phyloP scores from a whole-genome alignment of 2,797 vertebrate genomes.

The Chaunax sp. region DNA sequence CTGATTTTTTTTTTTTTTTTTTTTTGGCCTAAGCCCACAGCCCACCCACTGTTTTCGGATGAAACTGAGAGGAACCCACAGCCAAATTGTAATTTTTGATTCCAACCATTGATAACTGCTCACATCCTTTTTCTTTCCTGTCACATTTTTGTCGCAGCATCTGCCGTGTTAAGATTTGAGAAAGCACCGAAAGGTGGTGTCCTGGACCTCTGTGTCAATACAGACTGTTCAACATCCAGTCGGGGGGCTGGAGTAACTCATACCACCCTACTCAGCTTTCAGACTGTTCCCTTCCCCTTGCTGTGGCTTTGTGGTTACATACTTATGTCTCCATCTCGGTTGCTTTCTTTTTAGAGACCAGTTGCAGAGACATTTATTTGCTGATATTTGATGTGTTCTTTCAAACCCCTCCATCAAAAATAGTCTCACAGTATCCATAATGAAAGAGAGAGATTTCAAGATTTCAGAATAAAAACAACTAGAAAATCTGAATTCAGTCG shows the following conservation, averaged over 20 bases:
- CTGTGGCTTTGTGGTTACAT: conserved; percentile 78
- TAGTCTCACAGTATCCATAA: conserved; percentile 26
- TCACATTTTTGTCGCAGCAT: conserved; percentile 18
- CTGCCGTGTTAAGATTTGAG: conserved; percentile 27
- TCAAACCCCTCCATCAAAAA: conserved; percentile 50
- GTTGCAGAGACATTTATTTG: conserved; percentile 44
- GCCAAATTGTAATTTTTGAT: conserved; percentile 36
- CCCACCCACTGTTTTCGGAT: conserved; percentile 74
- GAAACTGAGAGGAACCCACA: conserved; percentile 30
- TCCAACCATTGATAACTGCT: conserved; percentile 42
- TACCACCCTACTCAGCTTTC: conserved; percentile 66
- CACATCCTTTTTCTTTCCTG: conserved; percentile 23
- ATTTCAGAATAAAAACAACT: conserved; percentile 20
- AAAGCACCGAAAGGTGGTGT: conserved; percentile 32
- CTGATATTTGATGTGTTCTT: conserved; percentile 51
- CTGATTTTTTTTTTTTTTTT: conserved; percentile 21
- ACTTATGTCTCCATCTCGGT: conserved; percentile 69
- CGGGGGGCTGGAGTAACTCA: conserved; percentile 68
- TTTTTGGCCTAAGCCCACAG: conserved; percentile 44
- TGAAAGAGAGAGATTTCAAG: neutral
- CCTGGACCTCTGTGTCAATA: conserved; percentile 65
- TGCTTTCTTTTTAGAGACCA: conserved; percentile 63
- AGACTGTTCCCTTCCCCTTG: conserved; percentile 61
- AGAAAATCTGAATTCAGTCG: conserved; percentile 7
- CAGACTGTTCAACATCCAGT: conserved; percentile 66